Conservation (phyloP, 64 coral and sea anemone genomes). For the Montipora foliosa region DNA sequence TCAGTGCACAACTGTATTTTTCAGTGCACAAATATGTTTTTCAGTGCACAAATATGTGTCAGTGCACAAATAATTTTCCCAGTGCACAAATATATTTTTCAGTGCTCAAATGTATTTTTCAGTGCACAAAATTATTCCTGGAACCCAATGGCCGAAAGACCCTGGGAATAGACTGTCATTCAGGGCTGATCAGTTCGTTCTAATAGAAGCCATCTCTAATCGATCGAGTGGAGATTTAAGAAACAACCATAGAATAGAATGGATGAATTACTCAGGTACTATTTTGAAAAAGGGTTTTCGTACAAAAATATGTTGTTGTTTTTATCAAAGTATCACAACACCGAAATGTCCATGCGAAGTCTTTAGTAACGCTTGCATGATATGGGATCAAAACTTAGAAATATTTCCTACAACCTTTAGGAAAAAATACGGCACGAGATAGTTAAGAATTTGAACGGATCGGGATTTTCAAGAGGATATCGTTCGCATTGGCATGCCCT, state of each 20-base stretch:
- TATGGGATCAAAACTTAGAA: neutral
- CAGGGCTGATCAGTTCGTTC: neutral
- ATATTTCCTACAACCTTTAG: neutral
- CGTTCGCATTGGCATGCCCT: too few species aligned
- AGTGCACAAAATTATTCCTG: neutral
- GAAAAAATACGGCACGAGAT: neutral
- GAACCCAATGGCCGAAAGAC: too few species aligned
- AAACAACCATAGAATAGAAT: constrained; percentile 1
- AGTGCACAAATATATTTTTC: neutral
- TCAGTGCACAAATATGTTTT: neutral
- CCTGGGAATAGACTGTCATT: neutral
- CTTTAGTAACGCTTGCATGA: neutral
- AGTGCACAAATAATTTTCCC: neutral
- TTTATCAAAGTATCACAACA: neutral
- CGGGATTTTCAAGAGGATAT: too few species aligned
- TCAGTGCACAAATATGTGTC: constrained; percentile 1
- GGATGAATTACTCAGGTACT: neutral
- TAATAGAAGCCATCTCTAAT: too few species aligned
- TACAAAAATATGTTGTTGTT: neutral
- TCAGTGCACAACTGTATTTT: neutral
- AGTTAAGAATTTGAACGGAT: too few species aligned
- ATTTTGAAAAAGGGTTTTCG: constrained; percentile 21
- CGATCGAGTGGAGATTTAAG: neutral
- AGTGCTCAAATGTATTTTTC: neutral
- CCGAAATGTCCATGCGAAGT: constrained; percentile 1